Conservation (phyloP, 2,113 vertebrate species). For the Acrocephalus arundinaceus region DNA sequence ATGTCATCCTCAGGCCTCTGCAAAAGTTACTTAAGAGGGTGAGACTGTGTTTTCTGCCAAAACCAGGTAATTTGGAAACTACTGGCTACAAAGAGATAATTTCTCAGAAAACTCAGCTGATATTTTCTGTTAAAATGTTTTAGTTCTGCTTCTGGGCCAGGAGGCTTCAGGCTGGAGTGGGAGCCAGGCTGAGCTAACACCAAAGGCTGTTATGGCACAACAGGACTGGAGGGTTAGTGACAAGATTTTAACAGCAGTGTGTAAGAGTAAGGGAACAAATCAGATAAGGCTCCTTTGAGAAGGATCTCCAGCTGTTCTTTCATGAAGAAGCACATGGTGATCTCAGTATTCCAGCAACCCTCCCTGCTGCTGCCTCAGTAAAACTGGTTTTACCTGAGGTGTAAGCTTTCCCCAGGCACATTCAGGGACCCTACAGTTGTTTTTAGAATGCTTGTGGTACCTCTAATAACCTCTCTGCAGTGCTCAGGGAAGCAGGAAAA, state of each 20-base stretch:
- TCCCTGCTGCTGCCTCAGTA: not conserved
- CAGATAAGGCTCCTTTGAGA: not conserved
- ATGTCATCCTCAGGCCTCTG: not conserved
- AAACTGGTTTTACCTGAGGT: not conserved
- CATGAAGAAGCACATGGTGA: rapidly evolving
- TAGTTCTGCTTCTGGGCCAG: not conserved
- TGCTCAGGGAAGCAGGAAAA: not conserved
- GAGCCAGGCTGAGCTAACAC: not conserved
- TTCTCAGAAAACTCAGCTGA: not conserved
- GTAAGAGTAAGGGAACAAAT: not conserved
- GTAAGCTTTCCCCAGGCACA: not conserved
- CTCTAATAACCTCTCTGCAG: not conserved
- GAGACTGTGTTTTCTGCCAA: not conserved
- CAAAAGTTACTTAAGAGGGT: not conserved
- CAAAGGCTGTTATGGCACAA: rapidly evolving
- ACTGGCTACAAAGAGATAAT: not conserved
- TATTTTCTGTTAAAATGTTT: not conserved
- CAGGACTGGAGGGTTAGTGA: not conserved
- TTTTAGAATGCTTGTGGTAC: not conserved
- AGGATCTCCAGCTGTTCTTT: not conserved
- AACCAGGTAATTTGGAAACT: not conserved
- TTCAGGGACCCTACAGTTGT: not conserved
- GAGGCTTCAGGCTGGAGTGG: not conserved
- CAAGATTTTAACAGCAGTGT: not conserved
- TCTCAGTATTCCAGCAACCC: not conserved